phyloP scores from a whole-genome alignment of 2,888 invertebrate genomes.

The Brenthis daphne region DNA sequence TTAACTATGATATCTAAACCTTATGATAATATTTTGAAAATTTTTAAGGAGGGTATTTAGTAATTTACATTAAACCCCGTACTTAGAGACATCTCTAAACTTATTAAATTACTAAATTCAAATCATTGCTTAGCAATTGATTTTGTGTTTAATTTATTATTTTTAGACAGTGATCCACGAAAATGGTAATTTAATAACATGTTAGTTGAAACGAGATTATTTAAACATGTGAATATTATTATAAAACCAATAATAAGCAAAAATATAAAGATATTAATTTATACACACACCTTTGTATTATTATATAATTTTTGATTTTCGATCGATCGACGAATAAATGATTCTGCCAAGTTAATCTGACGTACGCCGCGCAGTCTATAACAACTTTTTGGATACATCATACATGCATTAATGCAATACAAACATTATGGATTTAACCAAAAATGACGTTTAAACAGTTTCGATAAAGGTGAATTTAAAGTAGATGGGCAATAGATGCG shows the following conservation, averaged over 20 bases:
- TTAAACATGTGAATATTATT: no score
- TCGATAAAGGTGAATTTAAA: conserved; percentile 60
- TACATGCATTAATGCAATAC: conserved; percentile 53
- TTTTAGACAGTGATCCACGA: no score
- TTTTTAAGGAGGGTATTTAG: no score
- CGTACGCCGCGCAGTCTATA: conserved; percentile 63
- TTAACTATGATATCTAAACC: no score
- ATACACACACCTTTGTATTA: background rate
- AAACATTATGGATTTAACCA: conserved; percentile 40
- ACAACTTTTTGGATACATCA: conserved; percentile 49
- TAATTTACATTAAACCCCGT: no score
- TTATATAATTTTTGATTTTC: background rate
- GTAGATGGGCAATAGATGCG: conserved; percentile 47
- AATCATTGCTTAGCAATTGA: no score
- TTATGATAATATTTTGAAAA: no score
- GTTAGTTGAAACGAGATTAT: no score
- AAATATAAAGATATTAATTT: background rate
- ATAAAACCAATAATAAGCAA: background rate
- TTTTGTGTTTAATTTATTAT: no score
- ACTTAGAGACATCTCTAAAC: no score
- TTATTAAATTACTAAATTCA: no score
- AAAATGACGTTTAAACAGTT: conserved; percentile 54
- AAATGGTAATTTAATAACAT: no score
- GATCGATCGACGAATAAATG: conserved; percentile 33
- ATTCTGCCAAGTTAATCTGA: conserved; percentile 69